Conservation (phyloP, 2,888 invertebrate species). For the Julus scandinavius region DNA sequence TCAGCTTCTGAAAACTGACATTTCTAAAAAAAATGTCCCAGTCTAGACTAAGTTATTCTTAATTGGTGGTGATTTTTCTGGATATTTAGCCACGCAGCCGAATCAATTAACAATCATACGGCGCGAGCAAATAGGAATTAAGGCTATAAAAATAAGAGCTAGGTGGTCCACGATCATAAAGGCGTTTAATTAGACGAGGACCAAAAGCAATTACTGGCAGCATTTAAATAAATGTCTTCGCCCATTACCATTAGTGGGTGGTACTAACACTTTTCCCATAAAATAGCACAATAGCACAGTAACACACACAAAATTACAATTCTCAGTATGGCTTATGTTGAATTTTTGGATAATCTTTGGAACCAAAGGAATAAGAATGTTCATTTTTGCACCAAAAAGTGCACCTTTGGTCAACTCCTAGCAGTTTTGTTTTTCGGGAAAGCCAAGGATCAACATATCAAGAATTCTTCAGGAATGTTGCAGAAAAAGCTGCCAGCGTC, state of each 20-base stretch:
- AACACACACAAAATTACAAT: too few species aligned
- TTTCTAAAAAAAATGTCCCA: neutral
- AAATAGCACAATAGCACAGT: too few species aligned
- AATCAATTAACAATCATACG: neutral
- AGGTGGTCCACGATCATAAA: conserved; percentile 24
- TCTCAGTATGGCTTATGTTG: too few species aligned
- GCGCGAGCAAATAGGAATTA: neutral
- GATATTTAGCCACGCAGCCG: neutral
- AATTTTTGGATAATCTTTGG: too few species aligned
- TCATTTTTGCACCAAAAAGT: too few species aligned
- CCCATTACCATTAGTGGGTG: neutral
- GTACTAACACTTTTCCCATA: too few species aligned
- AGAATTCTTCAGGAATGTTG: too few species aligned
- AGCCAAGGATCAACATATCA: too few species aligned
- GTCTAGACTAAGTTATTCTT: neutral
- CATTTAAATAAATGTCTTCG: neutral
- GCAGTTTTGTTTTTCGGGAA: too few species aligned
- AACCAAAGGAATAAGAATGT: too few species aligned
- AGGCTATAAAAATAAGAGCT: conserved; percentile 33
- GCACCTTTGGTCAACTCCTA: too few species aligned
- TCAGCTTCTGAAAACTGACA: neutral
- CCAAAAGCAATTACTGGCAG: conserved; percentile 19
- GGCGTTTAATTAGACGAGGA: conserved; percentile 24
- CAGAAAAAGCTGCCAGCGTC: too few species aligned
- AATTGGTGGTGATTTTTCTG: conserved; percentile 1